Conservation (phyloP, 2,797 vertebrate genomes). For the Tokudaia muenninki region DNA sequence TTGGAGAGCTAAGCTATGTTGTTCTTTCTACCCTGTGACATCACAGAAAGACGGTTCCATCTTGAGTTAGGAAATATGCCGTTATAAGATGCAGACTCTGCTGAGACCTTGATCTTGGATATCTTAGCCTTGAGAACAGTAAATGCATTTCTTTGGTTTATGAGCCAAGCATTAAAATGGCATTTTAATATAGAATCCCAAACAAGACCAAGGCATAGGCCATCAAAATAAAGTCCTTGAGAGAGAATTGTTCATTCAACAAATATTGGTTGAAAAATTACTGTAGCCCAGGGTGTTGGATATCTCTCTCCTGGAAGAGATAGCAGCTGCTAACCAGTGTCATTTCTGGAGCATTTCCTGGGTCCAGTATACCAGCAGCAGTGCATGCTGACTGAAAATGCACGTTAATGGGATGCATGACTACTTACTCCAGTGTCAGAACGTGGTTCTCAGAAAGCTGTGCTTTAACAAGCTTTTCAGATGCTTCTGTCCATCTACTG, state of each 20-base stretch:
- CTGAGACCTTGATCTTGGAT: not conserved
- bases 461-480: not conserved
- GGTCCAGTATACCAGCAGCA: not conserved
- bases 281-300: not conserved
- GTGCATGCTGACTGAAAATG: not conserved
- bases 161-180: not conserved
- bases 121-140: not conserved
- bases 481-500: not conserved
- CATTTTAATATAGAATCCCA: not conserved
- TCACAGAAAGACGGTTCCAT: not conserved
- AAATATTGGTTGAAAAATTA: slow-evolving; percentile 18
- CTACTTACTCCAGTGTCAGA: not conserved
- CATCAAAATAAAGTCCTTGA: not conserved
- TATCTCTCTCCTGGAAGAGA: not conserved
- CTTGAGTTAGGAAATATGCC: not conserved
- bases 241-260: not conserved
- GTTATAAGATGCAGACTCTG: not conserved
- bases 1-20: not conserved
- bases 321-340: not conserved
- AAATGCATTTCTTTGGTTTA: not conserved
- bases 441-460: not conserved
- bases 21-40: not conserved
- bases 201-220: not conserved
- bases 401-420: too few species aligned
- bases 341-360: not conserved